These are phyloP conservation scores for Reticulitermes lucifugus DNA, from an alignment of 2,888 invertebrate genomes.

Conservation along the genomic window DNA sequence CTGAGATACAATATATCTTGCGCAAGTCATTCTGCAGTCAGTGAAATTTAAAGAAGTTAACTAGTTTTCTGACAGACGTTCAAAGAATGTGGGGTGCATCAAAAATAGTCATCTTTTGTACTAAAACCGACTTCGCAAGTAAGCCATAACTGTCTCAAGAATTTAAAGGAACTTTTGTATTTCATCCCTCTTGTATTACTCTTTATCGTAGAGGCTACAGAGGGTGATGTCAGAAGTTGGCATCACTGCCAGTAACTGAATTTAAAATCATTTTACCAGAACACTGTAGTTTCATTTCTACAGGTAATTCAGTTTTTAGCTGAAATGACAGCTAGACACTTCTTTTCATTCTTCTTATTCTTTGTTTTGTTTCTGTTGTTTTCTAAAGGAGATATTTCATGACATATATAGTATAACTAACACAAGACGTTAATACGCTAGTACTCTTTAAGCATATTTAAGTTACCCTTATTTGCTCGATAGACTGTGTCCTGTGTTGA, in stretches of 20 bases:
- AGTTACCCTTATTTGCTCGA: too few species aligned
- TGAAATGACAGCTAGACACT: background rate
- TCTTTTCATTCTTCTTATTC: background rate
- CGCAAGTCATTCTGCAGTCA: too few species aligned
- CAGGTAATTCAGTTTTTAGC: conserved; percentile 4
- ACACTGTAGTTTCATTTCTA: conserved; percentile 12
- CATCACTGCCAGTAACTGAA: conserved; percentile 9
- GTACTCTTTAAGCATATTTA: too few species aligned
- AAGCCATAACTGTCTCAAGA: too few species aligned
- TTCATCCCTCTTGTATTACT: background rate
- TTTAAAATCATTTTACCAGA: conserved; percentile 1
- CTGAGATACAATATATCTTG: too few species aligned
- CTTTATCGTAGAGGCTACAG: background rate
- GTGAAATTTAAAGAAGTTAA: too few species aligned
- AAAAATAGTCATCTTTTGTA: too few species aligned
- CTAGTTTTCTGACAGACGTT: too few species aligned
- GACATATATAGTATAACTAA: background rate
- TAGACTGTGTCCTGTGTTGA: too few species aligned
- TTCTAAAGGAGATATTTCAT: background rate
- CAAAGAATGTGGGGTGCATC: too few species aligned
- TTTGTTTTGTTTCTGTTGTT: background rate
- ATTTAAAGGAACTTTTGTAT: background rate
- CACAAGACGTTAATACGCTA: too few species aligned
- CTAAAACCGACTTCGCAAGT: too few species aligned
- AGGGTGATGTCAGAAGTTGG: background rate